Evolutionary conservation across 2,797 vertebrate species (phyloP).

Genomic region (Prunella strophiata): DNA sequence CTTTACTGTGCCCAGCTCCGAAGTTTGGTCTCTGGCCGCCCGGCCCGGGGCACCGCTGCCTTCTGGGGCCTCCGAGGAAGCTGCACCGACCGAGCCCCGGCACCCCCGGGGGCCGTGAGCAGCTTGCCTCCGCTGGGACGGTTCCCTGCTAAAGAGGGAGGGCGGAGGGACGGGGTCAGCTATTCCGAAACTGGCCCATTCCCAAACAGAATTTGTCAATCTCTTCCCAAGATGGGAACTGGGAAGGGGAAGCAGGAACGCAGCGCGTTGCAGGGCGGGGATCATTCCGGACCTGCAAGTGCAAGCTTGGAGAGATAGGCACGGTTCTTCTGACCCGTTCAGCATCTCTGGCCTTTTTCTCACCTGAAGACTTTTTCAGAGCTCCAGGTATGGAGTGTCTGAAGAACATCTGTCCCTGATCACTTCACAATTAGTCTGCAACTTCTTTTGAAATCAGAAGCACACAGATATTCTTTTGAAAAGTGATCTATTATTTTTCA

Average conservation of each 20-base stretch:
- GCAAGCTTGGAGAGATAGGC: accelerated
- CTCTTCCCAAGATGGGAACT: background rate
- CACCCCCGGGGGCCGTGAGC: accelerated
- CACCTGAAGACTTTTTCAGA: background rate
- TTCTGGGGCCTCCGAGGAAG: background rate
- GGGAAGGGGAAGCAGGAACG: background rate
- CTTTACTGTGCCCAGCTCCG: background rate
- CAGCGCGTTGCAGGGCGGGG: accelerated
- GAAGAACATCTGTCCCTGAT: background rate
- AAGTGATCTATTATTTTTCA: background rate
- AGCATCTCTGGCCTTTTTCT: background rate
- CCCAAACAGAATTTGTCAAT: background rate
- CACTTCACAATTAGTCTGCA: background rate
- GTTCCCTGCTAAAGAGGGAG: accelerated
- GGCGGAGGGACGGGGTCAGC: accelerated
- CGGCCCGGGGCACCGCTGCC: accelerated
- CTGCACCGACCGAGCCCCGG: accelerated
- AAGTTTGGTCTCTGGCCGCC: accelerated
- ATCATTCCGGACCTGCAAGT: background rate
- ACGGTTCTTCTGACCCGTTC: accelerated
- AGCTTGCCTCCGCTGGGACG: accelerated
- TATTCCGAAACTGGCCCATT: accelerated
- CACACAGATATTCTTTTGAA: accelerated
- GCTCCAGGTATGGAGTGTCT: background rate
- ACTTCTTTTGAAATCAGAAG: background rate